Evolutionary conservation across 2,888 invertebrate genomes (phyloP).

Genomic region (Drosophila leonis): DNA sequence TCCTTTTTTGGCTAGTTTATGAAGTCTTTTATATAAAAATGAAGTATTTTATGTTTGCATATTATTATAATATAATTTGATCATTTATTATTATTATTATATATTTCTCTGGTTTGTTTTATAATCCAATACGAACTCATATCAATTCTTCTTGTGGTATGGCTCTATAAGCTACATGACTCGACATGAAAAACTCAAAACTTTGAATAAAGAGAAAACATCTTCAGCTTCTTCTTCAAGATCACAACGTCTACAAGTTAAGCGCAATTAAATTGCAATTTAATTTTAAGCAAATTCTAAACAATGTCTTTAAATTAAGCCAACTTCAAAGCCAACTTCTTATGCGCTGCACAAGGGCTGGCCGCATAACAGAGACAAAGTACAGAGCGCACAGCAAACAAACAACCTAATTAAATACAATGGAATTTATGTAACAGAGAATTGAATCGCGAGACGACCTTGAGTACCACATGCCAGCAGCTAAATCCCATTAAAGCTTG

Average conservation of each 20-base stretch:
- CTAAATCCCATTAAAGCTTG: slow-evolving; percentile 67
- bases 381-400: slow-evolving; percentile 6
- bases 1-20: neutral
- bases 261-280: neutral
- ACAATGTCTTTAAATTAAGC: neutral
- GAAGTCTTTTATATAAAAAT: neutral
- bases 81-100: too few relatives aligned
- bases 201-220: neutral
- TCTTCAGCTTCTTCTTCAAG: neutral
- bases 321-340: slow-evolving; percentile 14
- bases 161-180: neutral
- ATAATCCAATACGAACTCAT: too few relatives aligned
- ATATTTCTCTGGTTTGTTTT: too few relatives aligned
- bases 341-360: slow-evolving; percentile 10
- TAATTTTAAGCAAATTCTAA: slow-evolving; percentile 17
- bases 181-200: neutral
- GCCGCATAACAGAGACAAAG: neutral
- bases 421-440: slow-evolving; percentile 60
- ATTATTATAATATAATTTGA: too few relatives aligned
- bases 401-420: slow-evolving; percentile 47
- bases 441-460: slow-evolving; percentile 43
- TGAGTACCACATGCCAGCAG: slow-evolving; percentile 43
- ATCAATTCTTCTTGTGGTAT: too few relatives aligned
- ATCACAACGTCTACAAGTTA: neutral
- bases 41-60: too few relatives aligned